Conservation (phyloP, 2,797 vertebrate species). For the Platalea minor region DNA sequence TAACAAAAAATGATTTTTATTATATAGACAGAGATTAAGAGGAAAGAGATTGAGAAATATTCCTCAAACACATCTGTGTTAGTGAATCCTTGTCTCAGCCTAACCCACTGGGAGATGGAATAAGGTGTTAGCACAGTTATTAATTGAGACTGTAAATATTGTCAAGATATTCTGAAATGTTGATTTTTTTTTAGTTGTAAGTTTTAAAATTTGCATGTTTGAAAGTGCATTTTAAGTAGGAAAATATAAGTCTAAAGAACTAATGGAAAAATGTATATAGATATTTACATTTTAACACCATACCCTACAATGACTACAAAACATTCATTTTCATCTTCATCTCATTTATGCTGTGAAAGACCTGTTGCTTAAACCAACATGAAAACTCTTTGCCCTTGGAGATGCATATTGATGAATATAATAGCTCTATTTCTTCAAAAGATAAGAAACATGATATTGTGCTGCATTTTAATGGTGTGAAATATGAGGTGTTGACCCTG, state of each 20-base stretch:
- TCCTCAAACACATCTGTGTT: neutral
- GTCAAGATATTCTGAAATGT: neutral
- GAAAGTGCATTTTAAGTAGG: neutral
- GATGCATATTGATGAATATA: conserved; percentile 27
- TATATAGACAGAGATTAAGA: neutral
- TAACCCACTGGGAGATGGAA: neutral
- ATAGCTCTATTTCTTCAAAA: conserved; percentile 43
- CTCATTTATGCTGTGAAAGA: neutral
- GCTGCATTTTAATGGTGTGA: conserved; percentile 37
- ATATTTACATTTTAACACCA: neutral
- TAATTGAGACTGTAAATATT: neutral
- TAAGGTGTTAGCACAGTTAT: neutral
- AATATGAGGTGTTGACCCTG: conserved; percentile 27
- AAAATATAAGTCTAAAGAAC: neutral
- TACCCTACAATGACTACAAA: neutral
- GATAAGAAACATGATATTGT: conserved; percentile 10
- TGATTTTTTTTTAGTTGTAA: neutral
- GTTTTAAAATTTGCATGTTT: neutral
- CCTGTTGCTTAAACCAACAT: neutral
- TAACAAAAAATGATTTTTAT: neutral
- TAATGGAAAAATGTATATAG: neutral
- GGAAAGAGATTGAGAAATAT: neutral
- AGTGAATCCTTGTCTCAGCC: neutral
- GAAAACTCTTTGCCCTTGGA: conserved; percentile 27
- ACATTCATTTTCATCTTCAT: neutral